A percentile compares a stretch with the other conserved stretches of the same genome.
phyloP scores from a whole-genome alignment of 1,140 invertebrate genomes.

The Linepithema humile region DNA sequence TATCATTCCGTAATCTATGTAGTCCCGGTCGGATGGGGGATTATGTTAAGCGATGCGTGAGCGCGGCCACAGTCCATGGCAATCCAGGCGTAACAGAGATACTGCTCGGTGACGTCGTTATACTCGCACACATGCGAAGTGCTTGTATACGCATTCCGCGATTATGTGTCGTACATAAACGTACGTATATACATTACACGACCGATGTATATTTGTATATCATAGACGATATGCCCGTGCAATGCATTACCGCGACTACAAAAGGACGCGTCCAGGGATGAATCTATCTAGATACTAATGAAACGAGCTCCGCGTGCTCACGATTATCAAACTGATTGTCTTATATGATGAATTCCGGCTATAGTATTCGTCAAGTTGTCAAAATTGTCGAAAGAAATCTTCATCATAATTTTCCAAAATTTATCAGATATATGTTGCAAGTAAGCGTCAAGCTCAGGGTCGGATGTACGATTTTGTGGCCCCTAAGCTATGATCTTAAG shows the following conservation, averaged over 20 bases:
- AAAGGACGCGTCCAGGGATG: background rate
- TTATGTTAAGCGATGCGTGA: slow-evolving; percentile 83
- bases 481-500: too few species aligned
- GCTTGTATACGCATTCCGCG: slow-evolving; percentile 40
- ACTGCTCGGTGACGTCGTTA: slow-evolving; percentile 80
- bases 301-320: too few species aligned
- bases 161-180: slow-evolving; percentile 31
- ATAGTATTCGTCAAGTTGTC: background rate
- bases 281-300: background rate
- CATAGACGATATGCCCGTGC: slow-evolving; percentile 1
- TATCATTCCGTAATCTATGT: slow-evolving; percentile 79
- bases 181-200: background rate
- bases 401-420: background rate
- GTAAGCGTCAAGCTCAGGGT: background rate
- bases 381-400: background rate
- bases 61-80: slow-evolving; percentile 79
- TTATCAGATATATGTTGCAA: background rate
- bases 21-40: slow-evolving; percentile 73
- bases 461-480: background rate
- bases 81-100: slow-evolving; percentile 82
- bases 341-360: background rate
- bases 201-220: slow-evolving; percentile 37
- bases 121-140: slow-evolving; percentile 53
- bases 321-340: too few species aligned
- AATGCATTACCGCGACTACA: slow-evolving; percentile 27